Evolutionary conservation across 2,888 invertebrate species (phyloP).

Genomic region (Caradrina clavipalpis): DNA sequence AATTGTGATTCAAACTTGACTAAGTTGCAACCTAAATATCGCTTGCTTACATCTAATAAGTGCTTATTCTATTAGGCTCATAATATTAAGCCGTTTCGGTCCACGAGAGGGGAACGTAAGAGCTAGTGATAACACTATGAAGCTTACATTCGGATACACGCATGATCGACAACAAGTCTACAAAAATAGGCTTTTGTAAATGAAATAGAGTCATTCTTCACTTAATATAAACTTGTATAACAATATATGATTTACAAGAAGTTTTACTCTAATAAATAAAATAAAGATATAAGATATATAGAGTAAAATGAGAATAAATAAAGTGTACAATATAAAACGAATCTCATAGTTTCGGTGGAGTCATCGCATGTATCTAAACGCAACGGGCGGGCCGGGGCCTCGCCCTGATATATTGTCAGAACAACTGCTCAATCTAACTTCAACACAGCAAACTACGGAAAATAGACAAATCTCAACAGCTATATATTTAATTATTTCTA

Average conservation of each 20-base stretch:
- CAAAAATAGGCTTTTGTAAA: conserved; percentile 47
- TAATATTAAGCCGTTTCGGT: conserved; percentile 80
- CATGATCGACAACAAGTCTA: conserved; percentile 47
- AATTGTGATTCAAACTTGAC: conserved; percentile 68
- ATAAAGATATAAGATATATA: conserved; percentile 48
- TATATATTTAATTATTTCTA: conserved; percentile 70
- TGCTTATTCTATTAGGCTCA: conserved; percentile 81
- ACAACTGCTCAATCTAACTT: conserved; percentile 74
- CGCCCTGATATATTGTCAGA: conserved; percentile 75
- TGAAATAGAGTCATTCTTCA: conserved; percentile 41
- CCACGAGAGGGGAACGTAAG: conserved; percentile 75
- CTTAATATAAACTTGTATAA: conserved; percentile 54
- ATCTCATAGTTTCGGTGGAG: conserved; percentile 60
- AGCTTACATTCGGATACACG: conserved; percentile 71
- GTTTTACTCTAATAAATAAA: conserved; percentile 55
- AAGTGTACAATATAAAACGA: conserved; percentile 52
- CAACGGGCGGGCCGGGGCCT: conserved; percentile 61
- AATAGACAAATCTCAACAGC: conserved; percentile 82
- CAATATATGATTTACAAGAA: conserved; percentile 53
- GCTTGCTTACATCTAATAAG: conserved; percentile 80
- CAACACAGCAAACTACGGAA: conserved; percentile 85
- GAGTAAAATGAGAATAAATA: conserved; percentile 61
- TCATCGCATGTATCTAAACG: conserved; percentile 65
- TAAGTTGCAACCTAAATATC: conserved; percentile 80
- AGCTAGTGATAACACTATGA: conserved; percentile 74